Conservation (phyloP, 2,797 vertebrate genomes). For the Gymnoscopelus microlampas region DNA sequence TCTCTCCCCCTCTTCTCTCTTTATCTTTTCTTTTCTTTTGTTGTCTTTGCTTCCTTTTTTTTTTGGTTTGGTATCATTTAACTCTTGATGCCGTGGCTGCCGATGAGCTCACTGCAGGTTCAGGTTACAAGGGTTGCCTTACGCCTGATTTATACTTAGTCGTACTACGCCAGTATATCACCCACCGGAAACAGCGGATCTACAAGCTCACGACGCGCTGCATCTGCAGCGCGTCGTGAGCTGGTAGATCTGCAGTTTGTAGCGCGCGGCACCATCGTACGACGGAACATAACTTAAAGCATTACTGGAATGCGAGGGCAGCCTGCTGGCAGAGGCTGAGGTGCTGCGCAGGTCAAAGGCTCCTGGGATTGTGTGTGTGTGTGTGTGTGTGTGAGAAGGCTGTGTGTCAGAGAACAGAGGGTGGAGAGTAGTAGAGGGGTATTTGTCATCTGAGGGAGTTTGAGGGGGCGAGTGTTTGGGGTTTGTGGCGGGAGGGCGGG, state of each 20-base stretch:
- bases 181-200: too few relatives aligned
- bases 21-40: conserved; percentile 3
- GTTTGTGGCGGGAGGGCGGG: background rate
- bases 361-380: conserved; percentile 45
- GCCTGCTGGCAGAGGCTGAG: conserved; percentile 62
- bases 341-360: conserved; percentile 75
- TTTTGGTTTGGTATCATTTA: conserved; percentile 66
- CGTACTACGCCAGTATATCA: too few relatives aligned
- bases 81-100: conserved; percentile 65
- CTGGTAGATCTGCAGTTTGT: too few relatives aligned
- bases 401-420: background rate
- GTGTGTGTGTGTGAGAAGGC: background rate
- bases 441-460: conserved; percentile 64
- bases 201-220: too few relatives aligned
- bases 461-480: conserved; percentile 9
- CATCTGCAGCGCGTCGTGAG: too few relatives aligned
- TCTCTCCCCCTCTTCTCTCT: conserved; percentile 21
- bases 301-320: conserved; percentile 74
- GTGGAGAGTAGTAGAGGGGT: conserved; percentile 41
- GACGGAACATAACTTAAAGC: background rate
- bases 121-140: conserved; percentile 68
- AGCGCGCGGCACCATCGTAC: too few relatives aligned
- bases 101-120: conserved; percentile 78
- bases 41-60: conserved; percentile 36
- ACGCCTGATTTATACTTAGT: too few relatives aligned